Percentiles rank a stretch among this genome's conserved stretches.
phyloP scores from a whole-genome alignment of 35 echinoderm and acorn worm species.

The Chiridota heheva region DNA sequence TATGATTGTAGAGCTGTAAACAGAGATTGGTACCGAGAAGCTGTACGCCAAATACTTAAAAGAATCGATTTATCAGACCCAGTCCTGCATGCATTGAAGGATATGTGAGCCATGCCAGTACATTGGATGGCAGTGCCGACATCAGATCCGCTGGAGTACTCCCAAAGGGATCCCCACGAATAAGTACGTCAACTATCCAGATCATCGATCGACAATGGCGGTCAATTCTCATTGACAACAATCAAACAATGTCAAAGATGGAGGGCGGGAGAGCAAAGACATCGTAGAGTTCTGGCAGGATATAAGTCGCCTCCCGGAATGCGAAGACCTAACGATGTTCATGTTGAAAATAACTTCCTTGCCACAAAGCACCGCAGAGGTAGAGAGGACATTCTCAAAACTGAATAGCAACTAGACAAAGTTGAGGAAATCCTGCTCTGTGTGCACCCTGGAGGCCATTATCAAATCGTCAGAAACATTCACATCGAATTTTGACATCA shows the following conservation, averaged over 20 bases:
- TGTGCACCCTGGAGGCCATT: conserved; percentile 32
- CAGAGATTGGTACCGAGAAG: conserved; percentile 36
- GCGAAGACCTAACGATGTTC: neutral
- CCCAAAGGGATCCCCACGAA: conserved; percentile 1
- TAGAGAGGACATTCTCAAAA: conserved; percentile 36
- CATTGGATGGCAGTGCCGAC: conserved; percentile 2
- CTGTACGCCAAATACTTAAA: neutral
- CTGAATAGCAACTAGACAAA: conserved; percentile 31
- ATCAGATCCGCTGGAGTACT: conserved; percentile 22
- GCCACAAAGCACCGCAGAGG: conserved; percentile 44
- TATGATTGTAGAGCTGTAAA: too few species aligned
- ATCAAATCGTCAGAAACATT: conserved; percentile 2
- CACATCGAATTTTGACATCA: neutral
- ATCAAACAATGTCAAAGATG: neutral
- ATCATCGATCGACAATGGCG: conserved; percentile 41
- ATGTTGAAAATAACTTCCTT: too few species aligned
- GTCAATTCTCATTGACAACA: conserved; percentile 13
- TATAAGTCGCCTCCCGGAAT: too few species aligned
- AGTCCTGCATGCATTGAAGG: conserved; percentile 17
- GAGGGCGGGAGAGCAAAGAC: conserved; percentile 7
- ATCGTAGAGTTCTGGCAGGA: conserved; percentile 23
- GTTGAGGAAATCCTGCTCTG: conserved; percentile 19
- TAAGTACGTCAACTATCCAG: neutral
- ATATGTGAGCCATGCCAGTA: conserved; percentile 22
- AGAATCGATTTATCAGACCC: conserved; percentile 16